Conservation (phyloP, 2,888 invertebrate genomes). For the Cyrtodaria siliqua region DNA sequence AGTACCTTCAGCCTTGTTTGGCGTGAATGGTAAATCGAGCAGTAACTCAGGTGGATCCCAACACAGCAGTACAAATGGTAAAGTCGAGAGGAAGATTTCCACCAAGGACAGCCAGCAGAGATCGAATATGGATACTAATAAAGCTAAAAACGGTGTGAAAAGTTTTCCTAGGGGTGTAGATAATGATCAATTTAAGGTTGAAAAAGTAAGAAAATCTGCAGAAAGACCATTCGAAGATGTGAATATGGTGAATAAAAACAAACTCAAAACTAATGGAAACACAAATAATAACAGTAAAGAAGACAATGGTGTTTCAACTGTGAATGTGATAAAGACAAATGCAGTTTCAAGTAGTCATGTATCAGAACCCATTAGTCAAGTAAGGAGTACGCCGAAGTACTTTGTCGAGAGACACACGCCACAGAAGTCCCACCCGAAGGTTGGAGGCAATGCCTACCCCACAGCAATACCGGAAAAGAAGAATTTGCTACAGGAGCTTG, state of each 20-base stretch:
- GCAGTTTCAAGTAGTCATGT: too few relatives aligned
- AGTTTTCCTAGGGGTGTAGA: slow-evolving; percentile 39
- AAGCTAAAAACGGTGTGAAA: slow-evolving; percentile 21
- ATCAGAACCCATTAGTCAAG: too few relatives aligned
- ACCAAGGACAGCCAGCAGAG: background rate
- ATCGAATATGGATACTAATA: slow-evolving; percentile 8
- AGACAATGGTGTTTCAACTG: too few relatives aligned
- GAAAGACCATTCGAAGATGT: slow-evolving; percentile 51
- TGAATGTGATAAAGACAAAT: too few relatives aligned
- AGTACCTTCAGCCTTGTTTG: slow-evolving; percentile 54
- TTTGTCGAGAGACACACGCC: slow-evolving; percentile 70
- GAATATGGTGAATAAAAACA: slow-evolving; percentile 44
- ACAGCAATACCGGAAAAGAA: slow-evolving; percentile 55
- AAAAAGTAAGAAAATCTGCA: slow-evolving; percentile 55
- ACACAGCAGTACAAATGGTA: background rate
- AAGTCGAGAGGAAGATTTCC: slow-evolving; percentile 1
- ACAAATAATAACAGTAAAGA: too few relatives aligned
- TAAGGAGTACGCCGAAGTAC: slow-evolving; percentile 54
- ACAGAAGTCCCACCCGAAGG: slow-evolving; percentile 46
- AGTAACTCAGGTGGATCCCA: slow-evolving; percentile 13
- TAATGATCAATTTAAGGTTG: slow-evolving; percentile 42
- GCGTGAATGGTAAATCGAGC: slow-evolving; percentile 24
- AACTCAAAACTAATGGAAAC: slow-evolving; percentile 12
- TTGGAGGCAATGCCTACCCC: slow-evolving; percentile 1
- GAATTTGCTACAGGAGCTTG: slow-evolving; percentile 59